phyloP scores from a whole-genome alignment of 2,888 invertebrate genomes.

The Acanthacorydalis orientalis region DNA sequence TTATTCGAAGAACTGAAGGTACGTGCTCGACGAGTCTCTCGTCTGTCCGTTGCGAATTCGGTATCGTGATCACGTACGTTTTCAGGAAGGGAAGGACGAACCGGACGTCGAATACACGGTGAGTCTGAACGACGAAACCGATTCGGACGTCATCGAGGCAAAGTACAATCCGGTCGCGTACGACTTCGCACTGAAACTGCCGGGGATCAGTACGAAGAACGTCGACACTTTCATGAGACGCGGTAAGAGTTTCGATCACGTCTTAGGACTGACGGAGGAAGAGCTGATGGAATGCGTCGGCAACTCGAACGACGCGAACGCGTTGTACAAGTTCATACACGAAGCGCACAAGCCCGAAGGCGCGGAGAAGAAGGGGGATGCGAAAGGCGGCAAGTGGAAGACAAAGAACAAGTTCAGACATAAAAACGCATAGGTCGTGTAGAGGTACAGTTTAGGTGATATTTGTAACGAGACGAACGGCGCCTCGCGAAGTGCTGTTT shows the following conservation, averaged over 20 bases:
- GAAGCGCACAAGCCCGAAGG: conserved; percentile 41
- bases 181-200: conserved; percentile 62
- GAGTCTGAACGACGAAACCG: conserved; percentile 50
- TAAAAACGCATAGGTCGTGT: neutral
- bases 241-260: conserved; percentile 47
- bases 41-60: no score
- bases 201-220: conserved; percentile 80
- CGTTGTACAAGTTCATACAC: conserved; percentile 54
- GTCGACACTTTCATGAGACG: conserved; percentile 58
- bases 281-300: conserved; percentile 54
- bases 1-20: conserved; percentile 90
- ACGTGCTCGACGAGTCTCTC: no score
- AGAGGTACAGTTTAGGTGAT: no score
- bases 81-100: conserved; percentile 61
- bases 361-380: conserved; percentile 13
- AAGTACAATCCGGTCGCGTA: conserved; percentile 43
- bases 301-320: conserved; percentile 49
- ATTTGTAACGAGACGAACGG: no score
- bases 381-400: conserved; percentile 10
- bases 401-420: neutral
- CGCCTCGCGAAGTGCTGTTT: no score
- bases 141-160: conserved; percentile 28
- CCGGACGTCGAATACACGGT: conserved; percentile 59
- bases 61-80: conserved; percentile 1
- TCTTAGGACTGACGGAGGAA: conserved; percentile 41